A percentile compares a stretch with the other conserved stretches of the same genome.
These are phyloP conservation scores for Helobdella robusta DNA, from an alignment of 2,888 invertebrate genomes.

Conservation along the genomic window DNA sequence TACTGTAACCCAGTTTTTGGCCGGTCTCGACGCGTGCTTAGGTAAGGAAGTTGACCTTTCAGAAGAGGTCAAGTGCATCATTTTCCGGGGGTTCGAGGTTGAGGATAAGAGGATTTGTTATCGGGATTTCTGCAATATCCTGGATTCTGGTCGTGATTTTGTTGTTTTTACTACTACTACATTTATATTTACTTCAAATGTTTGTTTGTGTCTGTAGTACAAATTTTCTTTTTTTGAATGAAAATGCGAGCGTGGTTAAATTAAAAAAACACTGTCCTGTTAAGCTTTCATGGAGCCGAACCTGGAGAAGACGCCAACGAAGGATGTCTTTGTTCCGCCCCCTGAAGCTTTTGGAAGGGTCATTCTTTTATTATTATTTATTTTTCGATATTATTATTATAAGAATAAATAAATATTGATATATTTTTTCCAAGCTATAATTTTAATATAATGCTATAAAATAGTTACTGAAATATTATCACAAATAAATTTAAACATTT, in stretches of 20 bases:
- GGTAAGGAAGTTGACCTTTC: constrained; percentile 48
- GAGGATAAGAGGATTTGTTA: constrained; percentile 46
- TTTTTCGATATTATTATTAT: not conserved
- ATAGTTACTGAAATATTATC: not conserved
- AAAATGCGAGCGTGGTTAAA: too few species aligned
- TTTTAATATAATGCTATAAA: not conserved
- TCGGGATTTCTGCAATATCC: constrained; percentile 48
- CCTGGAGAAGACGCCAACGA: constrained; percentile 48
- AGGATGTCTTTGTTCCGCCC: constrained; percentile 42
- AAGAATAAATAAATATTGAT: not conserved
- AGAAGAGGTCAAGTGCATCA: constrained; percentile 45
- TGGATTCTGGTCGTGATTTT: constrained; percentile 45
- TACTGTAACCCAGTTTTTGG: constrained; percentile 49
- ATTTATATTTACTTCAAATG: not conserved
- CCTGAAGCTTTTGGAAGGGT: constrained; percentile 46
- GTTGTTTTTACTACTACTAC: not conserved
- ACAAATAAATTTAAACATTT: not conserved
- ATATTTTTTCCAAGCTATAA: not conserved
- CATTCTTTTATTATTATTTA: constrained; percentile 29
- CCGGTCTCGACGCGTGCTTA: constrained; percentile 45
- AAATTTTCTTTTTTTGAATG: too few species aligned
- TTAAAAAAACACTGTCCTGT: too few species aligned
- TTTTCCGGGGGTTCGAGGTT: constrained; percentile 44
- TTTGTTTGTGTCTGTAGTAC: not conserved
- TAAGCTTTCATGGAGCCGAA: constrained; percentile 48